Percentiles rank a stretch among this genome's conserved stretches.
phyloP scores from a whole-genome alignment of 2,888 invertebrate species.

The Ornithoptera alexandrae region DNA sequence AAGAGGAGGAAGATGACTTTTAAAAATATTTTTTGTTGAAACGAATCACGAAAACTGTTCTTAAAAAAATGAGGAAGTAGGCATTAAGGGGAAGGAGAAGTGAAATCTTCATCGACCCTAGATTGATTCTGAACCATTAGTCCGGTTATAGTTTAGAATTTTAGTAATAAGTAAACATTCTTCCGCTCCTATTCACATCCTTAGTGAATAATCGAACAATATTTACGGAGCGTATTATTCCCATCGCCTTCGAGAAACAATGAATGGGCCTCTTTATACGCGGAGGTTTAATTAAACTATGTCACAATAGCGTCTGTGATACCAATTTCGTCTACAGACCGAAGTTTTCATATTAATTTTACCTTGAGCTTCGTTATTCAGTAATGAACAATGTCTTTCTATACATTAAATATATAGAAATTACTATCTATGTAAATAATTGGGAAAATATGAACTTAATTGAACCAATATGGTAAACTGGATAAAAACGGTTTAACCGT shows the following conservation, averaged over 20 bases:
- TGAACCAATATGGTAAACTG: no score
- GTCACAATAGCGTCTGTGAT: conserved; percentile 5
- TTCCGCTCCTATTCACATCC: neutral
- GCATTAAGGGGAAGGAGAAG: neutral
- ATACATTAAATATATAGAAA: neutral
- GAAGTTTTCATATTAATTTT: conserved; percentile 11
- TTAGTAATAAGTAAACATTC: neutral
- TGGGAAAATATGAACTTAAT: no score
- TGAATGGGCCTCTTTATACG: neutral
- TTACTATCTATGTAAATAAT: neutral
- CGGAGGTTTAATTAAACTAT: neutral
- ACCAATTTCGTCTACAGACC: neutral
- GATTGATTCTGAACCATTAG: neutral
- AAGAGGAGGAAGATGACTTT: no score
- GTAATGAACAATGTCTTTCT: neutral
- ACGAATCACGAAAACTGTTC: neutral
- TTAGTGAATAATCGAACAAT: neutral
- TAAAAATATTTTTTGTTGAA: no score
- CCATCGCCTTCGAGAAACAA: neutral
- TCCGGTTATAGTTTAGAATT: neutral
- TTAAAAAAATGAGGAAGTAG: neutral
- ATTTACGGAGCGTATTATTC: neutral
- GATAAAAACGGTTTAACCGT: no score
- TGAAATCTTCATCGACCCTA: neutral
- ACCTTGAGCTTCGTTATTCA: conserved; percentile 1